Evolutionary conservation across 2,113 vertebrate species (phyloP).

Genomic region (Hemibagrus wyckioides): DNA sequence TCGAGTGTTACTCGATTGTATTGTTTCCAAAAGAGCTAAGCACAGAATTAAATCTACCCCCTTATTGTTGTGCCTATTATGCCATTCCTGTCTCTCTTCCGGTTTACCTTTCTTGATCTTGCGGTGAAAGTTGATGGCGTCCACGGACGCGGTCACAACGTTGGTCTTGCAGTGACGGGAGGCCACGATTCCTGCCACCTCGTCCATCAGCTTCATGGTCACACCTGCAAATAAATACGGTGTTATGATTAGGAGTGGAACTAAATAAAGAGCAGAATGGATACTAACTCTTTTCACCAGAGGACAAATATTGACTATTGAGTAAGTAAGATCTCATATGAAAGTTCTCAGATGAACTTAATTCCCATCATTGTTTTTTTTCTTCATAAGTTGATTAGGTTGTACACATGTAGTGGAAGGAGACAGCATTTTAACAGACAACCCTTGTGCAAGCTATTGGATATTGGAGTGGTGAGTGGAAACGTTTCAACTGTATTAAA

Average conservation of each 20-base stretch:
- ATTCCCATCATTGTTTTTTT: neutral
- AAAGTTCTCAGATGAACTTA: neutral
- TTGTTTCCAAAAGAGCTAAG: neutral
- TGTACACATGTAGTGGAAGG: neutral
- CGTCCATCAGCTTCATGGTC: constrained; percentile 98
- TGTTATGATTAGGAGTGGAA: neutral
- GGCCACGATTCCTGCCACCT: constrained; percentile 91
- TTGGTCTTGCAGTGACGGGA: constrained; percentile 94
- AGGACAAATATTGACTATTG: too few species aligned
- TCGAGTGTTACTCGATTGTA: neutral
- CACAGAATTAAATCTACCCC: neutral
- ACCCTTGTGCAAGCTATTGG: too few species aligned
- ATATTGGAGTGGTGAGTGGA: neutral
- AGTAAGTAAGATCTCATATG: neutral
- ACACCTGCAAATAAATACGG: constrained; percentile 76
- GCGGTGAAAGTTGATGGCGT: constrained; percentile 93
- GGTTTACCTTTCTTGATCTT: constrained; percentile 91
- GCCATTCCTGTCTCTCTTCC: too few species aligned
- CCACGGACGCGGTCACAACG: constrained; percentile 91
- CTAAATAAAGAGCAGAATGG: neutral
- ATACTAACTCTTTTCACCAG: neutral
- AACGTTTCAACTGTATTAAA: neutral
- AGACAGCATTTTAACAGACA: too few species aligned
- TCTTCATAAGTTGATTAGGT: neutral
- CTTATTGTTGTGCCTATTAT: neutral